Base-by-base conservation (phyloP, 2,888 invertebrate species). In the Tiliacea citrago region DNA sequence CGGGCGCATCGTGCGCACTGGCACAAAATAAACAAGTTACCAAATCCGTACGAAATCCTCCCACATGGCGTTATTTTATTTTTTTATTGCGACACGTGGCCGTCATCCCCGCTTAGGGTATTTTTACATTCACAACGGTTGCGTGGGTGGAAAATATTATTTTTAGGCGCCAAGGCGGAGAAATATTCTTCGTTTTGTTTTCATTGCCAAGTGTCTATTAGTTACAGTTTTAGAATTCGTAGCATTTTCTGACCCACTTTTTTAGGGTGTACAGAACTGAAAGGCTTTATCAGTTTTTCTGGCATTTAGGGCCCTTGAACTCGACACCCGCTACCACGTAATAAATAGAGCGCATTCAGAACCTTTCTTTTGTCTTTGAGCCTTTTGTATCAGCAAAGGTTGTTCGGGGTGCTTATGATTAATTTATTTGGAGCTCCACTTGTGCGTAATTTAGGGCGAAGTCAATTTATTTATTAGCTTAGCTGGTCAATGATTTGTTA, bases 71-170 rank as follows among this genome's bases (percentile, higher is more conserved):
- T 60, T 77, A 71, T 80, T 81, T 81, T 75, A 66, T 45, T 75
- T 86, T 76, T 79, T 78, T 75, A 80, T 80, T 82, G 75, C 87
- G 47, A 81, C 85, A 86, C 88, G 83, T 88, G 85, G 62, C 69
- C 84, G 60, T 77, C 85, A 74, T 81, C 89, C 92, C 92, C 90
- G 89, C 91, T 83, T 90, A 90, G 92, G 89, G 87, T 92, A 91
- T 91, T 91, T 91, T 89, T 89, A 89, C 85, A 77, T 81, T 79
- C 68, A 77, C 81, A 73, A 75, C 60, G 75, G 71, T 72, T 66
- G 79, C 68, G 85, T 88, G 82, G 88, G 88, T 73, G 68, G 45
- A 49, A 66, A 69, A 76, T n/a, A 72, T 72, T 80, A 81, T 81
- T 69, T 74, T 63, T 68, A 71, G 42, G n/a, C n/a, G n/a, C n/a